Conservation (phyloP, 2,113 vertebrate genomes). For the Oncorhynchus tshawytscha region DNA sequence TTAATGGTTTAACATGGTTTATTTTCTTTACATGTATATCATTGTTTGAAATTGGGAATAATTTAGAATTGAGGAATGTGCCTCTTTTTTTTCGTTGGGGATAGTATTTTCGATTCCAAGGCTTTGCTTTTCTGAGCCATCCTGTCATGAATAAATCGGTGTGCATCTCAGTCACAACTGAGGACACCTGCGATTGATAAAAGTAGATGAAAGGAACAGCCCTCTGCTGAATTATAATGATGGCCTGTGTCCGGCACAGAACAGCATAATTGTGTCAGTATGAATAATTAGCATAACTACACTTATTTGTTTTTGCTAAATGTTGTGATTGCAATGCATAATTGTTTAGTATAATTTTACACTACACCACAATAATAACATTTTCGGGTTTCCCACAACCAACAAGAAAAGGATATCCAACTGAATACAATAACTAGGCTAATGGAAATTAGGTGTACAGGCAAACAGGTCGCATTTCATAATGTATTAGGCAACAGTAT, state of each 20-base stretch:
- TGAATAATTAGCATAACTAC: neutral
- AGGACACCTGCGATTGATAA: constrained; percentile 50
- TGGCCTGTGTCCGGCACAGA: neutral
- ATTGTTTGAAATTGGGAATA: neutral
- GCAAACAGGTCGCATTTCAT: too few species aligned
- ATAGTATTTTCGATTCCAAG: neutral
- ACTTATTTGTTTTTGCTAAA: too few species aligned
- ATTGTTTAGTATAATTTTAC: too few species aligned
- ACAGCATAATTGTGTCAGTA: neutral
- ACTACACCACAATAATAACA: too few species aligned
- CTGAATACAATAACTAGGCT: too few species aligned
- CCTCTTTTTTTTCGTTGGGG: neutral
- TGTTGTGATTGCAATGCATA: too few species aligned
- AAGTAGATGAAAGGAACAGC: constrained; percentile 31
- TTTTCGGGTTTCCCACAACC: too few species aligned
- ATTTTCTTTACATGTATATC: neutral
- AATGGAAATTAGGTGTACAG: too few species aligned
- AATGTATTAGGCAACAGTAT: too few species aligned
- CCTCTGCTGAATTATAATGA: constrained; percentile 5
- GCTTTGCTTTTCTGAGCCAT: constrained; percentile 9
- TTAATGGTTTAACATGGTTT: neutral
- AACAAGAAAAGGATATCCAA: too few species aligned
- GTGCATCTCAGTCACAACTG: constrained; percentile 32
- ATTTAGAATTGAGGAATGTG: neutral
- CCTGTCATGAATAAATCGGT: constrained; percentile 10